A percentile compares a stretch with the other conserved stretches of the same genome.
phyloP scores from a whole-genome alignment of 2,113 vertebrate genomes.

The Alces alces region DNA sequence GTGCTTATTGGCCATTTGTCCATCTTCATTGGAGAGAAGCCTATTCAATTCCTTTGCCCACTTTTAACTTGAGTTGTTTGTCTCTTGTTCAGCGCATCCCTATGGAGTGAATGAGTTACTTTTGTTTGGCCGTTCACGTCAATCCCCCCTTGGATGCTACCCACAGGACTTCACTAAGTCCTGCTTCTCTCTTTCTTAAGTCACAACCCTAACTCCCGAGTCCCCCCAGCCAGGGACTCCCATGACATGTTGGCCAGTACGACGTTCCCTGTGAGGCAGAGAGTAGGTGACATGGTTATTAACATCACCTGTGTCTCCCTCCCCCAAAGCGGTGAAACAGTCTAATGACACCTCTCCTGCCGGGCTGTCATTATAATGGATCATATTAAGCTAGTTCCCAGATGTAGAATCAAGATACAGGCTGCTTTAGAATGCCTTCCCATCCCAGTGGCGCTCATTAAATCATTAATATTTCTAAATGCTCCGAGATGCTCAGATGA shows the following conservation, averaged over 20 bases:
- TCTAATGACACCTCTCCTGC: neutral
- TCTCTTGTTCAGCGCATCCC: rapidly evolving
- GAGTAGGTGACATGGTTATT: neutral
- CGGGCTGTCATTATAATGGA: neutral
- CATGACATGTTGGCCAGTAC: neutral
- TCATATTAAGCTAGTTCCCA: neutral
- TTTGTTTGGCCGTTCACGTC: neutral
- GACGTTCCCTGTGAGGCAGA: neutral
- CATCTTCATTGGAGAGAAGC: neutral
- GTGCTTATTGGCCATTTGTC: neutral
- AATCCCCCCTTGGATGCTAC: rapidly evolving
- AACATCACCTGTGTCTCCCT: neutral
- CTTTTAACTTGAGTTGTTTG: rapidly evolving
- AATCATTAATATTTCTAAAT: neutral
- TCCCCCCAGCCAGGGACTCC: rapidly evolving
- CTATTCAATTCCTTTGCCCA: too few relatives aligned
- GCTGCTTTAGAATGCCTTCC: neutral
- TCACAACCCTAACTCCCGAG: neutral
- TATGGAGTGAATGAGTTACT: rapidly evolving
- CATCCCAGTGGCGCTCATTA: neutral
- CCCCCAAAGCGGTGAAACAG: neutral
- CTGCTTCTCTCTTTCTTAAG: rapidly evolving
- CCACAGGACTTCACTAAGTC: neutral
- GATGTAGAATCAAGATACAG: neutral
- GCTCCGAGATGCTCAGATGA: neutral